These are phyloP conservation scores for Chanos chanos DNA, from an alignment of 2,797 vertebrate species.

Conservation along the genomic window DNA sequence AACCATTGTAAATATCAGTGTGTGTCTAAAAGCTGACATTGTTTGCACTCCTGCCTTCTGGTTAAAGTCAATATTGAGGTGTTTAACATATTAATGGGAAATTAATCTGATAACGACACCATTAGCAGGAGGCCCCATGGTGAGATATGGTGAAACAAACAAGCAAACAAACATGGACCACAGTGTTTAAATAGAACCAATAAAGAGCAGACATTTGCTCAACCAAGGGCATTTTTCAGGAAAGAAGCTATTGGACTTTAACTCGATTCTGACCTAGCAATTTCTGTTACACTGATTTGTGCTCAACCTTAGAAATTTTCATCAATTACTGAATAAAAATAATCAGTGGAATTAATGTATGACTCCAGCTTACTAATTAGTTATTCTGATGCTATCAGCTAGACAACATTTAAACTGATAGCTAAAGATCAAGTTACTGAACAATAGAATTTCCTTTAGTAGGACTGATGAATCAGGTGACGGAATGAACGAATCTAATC, in stretches of 20 bases:
- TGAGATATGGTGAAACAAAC: conserved; percentile 28
- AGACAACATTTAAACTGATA: too few relatives aligned
- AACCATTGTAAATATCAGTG: conserved; percentile 29
- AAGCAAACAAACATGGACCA: conserved; percentile 37
- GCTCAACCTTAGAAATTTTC: too few relatives aligned
- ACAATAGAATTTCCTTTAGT: too few relatives aligned
- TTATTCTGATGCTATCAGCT: too few relatives aligned
- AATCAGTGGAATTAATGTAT: too few relatives aligned
- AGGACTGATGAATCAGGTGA: too few relatives aligned
- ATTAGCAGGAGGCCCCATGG: conserved; percentile 30
- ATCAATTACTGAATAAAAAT: too few relatives aligned
- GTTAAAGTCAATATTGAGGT: conserved; percentile 40
- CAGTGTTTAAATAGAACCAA: conserved; percentile 20
- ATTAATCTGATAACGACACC: conserved; percentile 40
- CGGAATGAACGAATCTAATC: too few relatives aligned
- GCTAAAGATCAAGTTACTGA: too few relatives aligned
- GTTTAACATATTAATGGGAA: conserved; percentile 51
- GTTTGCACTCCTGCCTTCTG: conserved; percentile 37
- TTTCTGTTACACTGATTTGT: too few relatives aligned
- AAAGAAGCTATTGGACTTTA: neutral
- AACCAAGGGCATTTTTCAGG: conserved; percentile 7
- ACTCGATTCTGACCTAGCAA: too few relatives aligned
- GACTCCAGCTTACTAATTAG: too few relatives aligned
- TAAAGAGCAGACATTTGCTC: conserved; percentile 27
- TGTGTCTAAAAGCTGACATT: conserved; percentile 29